Conservation (phyloP, 2,797 vertebrate species). For the Coccyzus lansbergi region DNA sequence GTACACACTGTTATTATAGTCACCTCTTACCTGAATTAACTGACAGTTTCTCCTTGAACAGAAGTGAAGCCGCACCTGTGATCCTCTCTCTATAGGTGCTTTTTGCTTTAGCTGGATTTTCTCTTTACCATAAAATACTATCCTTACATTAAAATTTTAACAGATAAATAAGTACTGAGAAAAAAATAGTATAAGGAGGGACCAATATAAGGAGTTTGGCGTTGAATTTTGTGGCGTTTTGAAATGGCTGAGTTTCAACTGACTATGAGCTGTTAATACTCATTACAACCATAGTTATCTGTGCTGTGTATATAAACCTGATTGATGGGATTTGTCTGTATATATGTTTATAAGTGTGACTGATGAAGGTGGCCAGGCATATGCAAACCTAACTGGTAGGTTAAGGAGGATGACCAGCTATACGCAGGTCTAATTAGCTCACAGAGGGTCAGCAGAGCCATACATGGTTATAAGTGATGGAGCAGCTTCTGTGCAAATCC, state of each 20-base stretch:
- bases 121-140: background rate
- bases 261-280: background rate
- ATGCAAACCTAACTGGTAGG: background rate
- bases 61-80: background rate
- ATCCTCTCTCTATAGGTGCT: background rate
- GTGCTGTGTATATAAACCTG: background rate
- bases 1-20: background rate
- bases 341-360: background rate
- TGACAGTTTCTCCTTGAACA: background rate
- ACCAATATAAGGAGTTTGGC: background rate
- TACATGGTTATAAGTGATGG: fast-evolving
- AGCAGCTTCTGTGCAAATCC: background rate
- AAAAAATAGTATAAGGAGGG: background rate
- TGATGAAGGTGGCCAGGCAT: background rate
- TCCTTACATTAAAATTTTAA: background rate
- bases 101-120: background rate
- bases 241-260: background rate
- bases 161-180: background rate
- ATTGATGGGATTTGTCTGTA: background rate
- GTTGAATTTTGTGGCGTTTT: background rate
- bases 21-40: background rate
- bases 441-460: background rate
- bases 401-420: background rate
- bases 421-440: background rate
- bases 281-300: background rate